A percentile compares a stretch with the other conserved stretches of the same genome.
phyloP scores from a whole-genome alignment of 2,797 vertebrate species.

The Enteromius thamalakanensis region DNA sequence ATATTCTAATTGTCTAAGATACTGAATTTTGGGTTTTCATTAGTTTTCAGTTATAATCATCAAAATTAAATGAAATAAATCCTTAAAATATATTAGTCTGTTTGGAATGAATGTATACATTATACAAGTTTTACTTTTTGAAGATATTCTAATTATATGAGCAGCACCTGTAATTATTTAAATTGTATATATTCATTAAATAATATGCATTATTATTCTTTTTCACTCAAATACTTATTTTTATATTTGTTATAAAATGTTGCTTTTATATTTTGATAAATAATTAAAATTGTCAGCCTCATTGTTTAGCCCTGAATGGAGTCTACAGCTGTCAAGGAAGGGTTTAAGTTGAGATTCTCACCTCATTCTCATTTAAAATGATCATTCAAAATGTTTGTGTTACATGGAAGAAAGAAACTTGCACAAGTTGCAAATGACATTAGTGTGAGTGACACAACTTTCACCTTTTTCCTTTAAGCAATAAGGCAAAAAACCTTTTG shows the following conservation, averaged over 20 bases:
- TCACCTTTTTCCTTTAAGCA: neutral
- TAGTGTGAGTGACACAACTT: neutral
- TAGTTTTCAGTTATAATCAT: no score
- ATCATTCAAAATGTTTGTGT: neutral
- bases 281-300: slow-evolving; percentile 1
- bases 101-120: no score
- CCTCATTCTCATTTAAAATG: neutral
- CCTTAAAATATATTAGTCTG: no score
- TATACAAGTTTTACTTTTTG: no score
- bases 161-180: no score
- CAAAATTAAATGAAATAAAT: no score
- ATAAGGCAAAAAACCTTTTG: neutral
- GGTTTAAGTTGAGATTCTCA: neutral
- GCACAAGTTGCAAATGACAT: neutral
- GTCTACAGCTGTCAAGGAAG: neutral
- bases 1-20: no score
- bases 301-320: neutral
- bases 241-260: neutral
- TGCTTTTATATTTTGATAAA: neutral
- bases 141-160: no score
- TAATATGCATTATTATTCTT: neutral
- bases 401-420: neutral
- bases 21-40: no score
- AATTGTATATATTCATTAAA: neutral
- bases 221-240: neutral